Conservation (phyloP, 1,140 invertebrate species). For the Lysiphlebus fabarum region DNA sequence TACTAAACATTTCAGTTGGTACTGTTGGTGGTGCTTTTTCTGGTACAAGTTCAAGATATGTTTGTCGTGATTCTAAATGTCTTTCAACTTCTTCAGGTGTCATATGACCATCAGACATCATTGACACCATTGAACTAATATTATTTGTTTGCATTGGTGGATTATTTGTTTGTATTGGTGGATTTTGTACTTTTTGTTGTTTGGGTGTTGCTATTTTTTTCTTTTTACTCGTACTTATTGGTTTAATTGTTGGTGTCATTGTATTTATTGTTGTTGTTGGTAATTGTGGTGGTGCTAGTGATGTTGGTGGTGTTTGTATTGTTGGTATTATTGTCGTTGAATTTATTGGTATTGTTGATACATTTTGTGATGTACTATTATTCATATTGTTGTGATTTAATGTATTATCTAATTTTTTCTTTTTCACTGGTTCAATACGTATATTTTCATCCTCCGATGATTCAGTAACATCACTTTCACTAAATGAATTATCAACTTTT, state of each 20-base stretch:
- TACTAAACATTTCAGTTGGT: conserved; percentile 89
- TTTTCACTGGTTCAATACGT: conserved; percentile 58
- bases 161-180: too few relatives aligned
- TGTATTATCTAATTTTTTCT: conserved; percentile 48
- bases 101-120: conserved; percentile 76
- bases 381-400: conserved; percentile 32
- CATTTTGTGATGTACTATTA: conserved; percentile 44
- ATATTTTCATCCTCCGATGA: conserved; percentile 79
- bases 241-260: conserved; percentile 41
- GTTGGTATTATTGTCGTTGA: too few relatives aligned
- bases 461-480: conserved; percentile 88
- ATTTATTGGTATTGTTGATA: conserved; percentile 26
- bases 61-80: conserved; percentile 81
- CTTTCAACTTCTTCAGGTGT: conserved; percentile 88
- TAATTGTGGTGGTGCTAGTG: conserved; percentile 20
- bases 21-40: conserved; percentile 84
- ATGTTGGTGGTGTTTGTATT: too few relatives aligned
- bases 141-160: conserved; percentile 43
- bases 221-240: conserved; percentile 52
- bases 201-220: conserved; percentile 49
- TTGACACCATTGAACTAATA: conserved; percentile 43
- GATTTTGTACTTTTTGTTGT: conserved; percentile 43
- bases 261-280: too few relatives aligned
- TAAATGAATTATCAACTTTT: conserved; percentile 79
- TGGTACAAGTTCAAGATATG: conserved; percentile 74